Evolutionary conservation across 2,113 vertebrate genomes (phyloP).

Genomic region (Carassius gibelio): DNA sequence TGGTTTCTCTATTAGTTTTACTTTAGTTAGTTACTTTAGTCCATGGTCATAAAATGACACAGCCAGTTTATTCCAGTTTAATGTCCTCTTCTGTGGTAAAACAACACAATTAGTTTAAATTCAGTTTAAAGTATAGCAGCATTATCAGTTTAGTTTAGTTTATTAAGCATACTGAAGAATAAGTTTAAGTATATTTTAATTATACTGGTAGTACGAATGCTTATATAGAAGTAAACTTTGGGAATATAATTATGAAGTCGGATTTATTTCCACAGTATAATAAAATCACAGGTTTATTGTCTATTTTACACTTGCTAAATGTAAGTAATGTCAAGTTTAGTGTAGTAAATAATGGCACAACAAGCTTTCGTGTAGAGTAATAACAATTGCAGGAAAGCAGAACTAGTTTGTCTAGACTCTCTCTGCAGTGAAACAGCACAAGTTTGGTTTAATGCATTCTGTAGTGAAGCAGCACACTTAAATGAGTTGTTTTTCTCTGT

Average conservation of each 20-base stretch:
- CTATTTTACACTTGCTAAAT: no score
- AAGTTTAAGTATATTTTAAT: no score
- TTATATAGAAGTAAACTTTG: neutral
- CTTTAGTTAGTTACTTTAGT: neutral
- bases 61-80: neutral
- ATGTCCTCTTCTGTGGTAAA: neutral
- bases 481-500: neutral
- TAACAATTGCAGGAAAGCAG: neutral
- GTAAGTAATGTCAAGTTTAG: no score
- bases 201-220: neutral
- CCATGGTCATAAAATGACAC: no score
- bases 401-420: neutral
- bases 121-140: neutral
- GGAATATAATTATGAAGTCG: no score
- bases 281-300: no score
- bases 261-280: no score
- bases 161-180: no score
- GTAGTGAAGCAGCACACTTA: neutral
- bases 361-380: neutral
- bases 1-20: neutral
- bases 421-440: neutral
- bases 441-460: neutral
- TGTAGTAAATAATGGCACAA: neutral
- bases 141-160: neutral
- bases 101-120: neutral